Evolutionary conservation across 2,797 vertebrate genomes (phyloP), one percentile per base, ranked within the genome.

Genomic region (Poliocrania exsul): DNA sequence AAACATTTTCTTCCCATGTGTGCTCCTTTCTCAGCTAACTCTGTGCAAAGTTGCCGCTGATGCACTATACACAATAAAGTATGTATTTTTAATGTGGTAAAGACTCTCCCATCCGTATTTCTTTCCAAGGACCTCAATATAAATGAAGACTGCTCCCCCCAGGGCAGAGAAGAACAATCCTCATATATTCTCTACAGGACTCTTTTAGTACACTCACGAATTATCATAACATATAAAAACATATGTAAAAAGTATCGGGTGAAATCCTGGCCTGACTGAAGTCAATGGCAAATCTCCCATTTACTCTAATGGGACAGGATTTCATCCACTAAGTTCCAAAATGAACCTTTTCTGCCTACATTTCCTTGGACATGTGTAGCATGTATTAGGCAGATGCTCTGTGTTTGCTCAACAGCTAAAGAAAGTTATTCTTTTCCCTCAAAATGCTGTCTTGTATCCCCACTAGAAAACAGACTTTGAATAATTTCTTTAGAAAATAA

Each of bases 231-330:
- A 62, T 83, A 74, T 61, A 83, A 81, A 88, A 90, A 72, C 82
- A 67, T 40, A 93, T 38, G n/a, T 80, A 70, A 85, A 84, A 93
- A 56, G 50, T 84, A 92, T 49, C 47, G 10, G 72, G 73, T 90
- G 56, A 91, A 95, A 91, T 0, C 3, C 60, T 88, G 80, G 80
- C 88, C 66, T 93, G 60, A 64, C 64, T 88, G 24, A 57, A 82
- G 57, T 71, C 64, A 71, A 82, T 95, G 93, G 90, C 92, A 96
- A 71, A 67, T 31, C 67, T 96, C 95, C 90, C 78, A 71, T 54
- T 93, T 88, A 65, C 53, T 82, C 83, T 81, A 85, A 72, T 1
- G 29, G 81, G 90, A 93, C 56, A 77, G 46, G 56, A 95, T 80
- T 88, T 93, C 58, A 88, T 75, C 83, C 58, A 38, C 69, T 26